Evolutionary conservation across 2,888 invertebrate species (phyloP).

Genomic region (Xestia xanthographa): DNA sequence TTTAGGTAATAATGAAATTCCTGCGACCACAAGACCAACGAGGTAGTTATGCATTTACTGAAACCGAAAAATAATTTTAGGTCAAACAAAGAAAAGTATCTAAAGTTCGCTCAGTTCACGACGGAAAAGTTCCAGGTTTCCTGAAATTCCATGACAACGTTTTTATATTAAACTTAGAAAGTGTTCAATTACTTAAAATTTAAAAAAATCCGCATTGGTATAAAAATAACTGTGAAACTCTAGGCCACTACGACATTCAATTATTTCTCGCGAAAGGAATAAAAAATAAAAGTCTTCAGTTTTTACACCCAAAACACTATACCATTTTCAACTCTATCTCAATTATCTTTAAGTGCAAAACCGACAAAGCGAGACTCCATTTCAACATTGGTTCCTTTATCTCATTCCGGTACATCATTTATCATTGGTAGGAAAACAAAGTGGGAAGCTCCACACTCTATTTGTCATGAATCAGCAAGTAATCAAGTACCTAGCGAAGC

Average conservation of each 20-base stretch:
- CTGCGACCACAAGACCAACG: background rate
- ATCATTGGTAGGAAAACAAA: constrained; percentile 42
- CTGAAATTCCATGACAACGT: background rate
- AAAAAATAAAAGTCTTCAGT: background rate
- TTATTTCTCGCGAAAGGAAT: background rate
- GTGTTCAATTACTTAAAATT: too few relatives aligned
- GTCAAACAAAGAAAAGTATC: background rate
- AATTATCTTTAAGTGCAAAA: constrained; percentile 16
- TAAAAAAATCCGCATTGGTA: too few relatives aligned
- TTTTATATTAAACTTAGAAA: background rate
- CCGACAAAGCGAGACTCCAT: background rate
- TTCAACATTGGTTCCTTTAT: background rate
- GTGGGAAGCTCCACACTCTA: constrained; percentile 44
- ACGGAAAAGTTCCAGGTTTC: background rate
- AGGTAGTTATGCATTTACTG: background rate
- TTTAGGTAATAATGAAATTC: too few relatives aligned
- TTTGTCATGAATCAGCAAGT: constrained; percentile 54
- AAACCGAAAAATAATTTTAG: background rate
- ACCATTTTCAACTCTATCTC: constrained; percentile 18
- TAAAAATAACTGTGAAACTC: background rate
- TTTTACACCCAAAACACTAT: background rate
- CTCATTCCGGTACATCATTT: constrained; percentile 27
- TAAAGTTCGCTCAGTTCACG: background rate
- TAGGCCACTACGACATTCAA: background rate
- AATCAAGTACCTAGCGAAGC: constrained; percentile 21